These are phyloP conservation scores for Platanista minor DNA, from an alignment of 2,113 vertebrate genomes.

Conservation along the genomic window DNA sequence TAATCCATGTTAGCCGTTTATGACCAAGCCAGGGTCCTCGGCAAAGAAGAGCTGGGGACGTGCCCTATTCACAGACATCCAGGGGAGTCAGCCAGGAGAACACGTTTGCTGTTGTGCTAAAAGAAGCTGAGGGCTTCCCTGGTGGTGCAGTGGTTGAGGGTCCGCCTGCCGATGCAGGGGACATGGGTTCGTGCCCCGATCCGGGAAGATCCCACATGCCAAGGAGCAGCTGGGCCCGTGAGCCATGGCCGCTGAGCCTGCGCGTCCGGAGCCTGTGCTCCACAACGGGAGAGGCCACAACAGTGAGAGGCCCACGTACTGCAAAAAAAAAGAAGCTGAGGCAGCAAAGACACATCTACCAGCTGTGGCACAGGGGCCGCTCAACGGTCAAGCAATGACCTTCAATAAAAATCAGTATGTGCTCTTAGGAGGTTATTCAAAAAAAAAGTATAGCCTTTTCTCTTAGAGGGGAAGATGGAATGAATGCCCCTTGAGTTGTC, in stretches of 20 bases:
- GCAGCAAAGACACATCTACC: neutral
- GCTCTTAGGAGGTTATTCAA: neutral
- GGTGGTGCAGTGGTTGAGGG: no score
- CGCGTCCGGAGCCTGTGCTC: no score
- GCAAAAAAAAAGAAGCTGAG: neutral
- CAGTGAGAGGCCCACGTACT: no score
- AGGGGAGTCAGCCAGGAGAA: neutral
- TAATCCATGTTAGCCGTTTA: neutral
- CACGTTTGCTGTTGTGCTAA: neutral
- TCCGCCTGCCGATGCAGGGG: no score
- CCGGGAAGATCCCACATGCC: no score
- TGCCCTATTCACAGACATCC: neutral
- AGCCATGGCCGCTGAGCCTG: no score
- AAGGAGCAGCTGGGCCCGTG: no score
- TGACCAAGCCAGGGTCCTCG: neutral
- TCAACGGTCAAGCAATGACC: neutral
- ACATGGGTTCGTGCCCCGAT: no score
- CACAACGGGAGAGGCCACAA: no score
- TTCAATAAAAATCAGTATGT: neutral
- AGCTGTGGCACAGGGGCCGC: neutral
- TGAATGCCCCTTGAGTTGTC: neutral
- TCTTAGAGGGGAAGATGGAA: neutral
- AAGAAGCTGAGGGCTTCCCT: neutral
- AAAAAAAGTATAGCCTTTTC: neutral
- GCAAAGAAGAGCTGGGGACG: neutral